These are phyloP conservation scores for Ceratotherium simum DNA, from an alignment of 2,113 vertebrate genomes.

Conservation along the genomic window DNA sequence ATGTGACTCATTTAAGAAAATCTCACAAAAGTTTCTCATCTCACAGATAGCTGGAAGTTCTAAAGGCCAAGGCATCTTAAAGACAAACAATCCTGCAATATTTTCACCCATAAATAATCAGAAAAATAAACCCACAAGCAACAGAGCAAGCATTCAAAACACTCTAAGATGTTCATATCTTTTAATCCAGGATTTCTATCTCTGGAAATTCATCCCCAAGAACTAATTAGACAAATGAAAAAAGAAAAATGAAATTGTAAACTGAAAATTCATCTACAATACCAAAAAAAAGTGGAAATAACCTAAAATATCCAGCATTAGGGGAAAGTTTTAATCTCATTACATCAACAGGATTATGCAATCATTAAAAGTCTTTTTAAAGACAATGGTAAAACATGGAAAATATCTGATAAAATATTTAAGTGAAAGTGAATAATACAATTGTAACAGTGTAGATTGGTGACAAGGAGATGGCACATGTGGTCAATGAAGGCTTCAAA, in stretches of 20 bases:
- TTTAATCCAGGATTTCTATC: conserved; percentile 3
- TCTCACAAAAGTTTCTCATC: conserved; percentile 54
- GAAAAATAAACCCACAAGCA: background rate
- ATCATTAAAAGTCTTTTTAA: background rate
- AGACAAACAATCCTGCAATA: background rate
- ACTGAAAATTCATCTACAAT: conserved; percentile 14
- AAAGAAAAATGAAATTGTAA: conserved; percentile 37
- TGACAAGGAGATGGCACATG: background rate
- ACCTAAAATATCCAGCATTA: conserved; percentile 41
- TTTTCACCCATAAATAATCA: background rate
- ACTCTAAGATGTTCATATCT: background rate
- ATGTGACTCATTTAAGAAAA: conserved; percentile 61
- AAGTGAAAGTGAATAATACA: background rate
- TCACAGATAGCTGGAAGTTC: background rate
- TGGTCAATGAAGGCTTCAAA: background rate
- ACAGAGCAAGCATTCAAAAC: background rate
- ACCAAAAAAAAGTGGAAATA: conserved; percentile 48
- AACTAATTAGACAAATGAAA: background rate
- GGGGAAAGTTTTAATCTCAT: background rate
- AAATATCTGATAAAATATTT: background rate
- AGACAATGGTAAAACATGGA: background rate
- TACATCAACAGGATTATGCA: background rate
- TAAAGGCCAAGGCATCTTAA: background rate
- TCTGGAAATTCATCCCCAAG: background rate
- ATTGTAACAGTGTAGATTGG: too few species aligned